Evolutionary conservation across 2,888 invertebrate species (phyloP).

Genomic region (Agrilus mali): DNA sequence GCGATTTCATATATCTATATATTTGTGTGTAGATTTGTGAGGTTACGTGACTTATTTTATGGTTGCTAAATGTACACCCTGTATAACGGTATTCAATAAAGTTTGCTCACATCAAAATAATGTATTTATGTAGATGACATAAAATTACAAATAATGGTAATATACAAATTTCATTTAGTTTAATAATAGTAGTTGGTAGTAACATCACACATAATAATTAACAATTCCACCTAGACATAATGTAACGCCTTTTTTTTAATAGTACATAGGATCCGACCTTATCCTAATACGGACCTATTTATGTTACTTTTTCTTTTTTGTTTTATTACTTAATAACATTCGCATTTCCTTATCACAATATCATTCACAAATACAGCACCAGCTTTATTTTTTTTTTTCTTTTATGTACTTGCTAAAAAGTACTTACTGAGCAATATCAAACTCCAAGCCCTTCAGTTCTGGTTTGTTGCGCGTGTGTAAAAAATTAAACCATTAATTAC

Average conservation of each 20-base stretch:
- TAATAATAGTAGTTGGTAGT: conserved; percentile 12
- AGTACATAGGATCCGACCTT: no score
- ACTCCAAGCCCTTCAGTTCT: conserved; percentile 4
- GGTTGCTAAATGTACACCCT: no score
- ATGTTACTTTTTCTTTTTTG: conserved; percentile 11
- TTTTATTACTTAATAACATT: conserved; percentile 16
- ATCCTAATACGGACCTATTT: no score
- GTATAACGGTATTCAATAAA: no score
- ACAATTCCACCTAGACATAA: no score
- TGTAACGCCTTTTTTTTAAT: no score
- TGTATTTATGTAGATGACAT: conserved; percentile 1
- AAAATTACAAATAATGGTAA: conserved; percentile 1
- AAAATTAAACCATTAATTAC: no score
- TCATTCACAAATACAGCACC: conserved; percentile 15
- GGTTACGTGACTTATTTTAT: no score
- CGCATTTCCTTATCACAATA: conserved; percentile 24
- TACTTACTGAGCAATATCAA: conserved; percentile 10
- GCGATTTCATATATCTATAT: no score
- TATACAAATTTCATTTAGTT: conserved; percentile 6
- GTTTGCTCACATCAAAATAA: no score
- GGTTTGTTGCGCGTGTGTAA: no score
- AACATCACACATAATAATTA: conserved; percentile 21
- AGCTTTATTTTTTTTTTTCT: conserved; percentile 11
- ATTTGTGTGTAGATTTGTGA: no score
- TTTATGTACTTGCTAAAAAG: conserved; percentile 11